Conservation (phyloP, 2,888 invertebrate species). For the Aspidiotus destructor region DNA sequence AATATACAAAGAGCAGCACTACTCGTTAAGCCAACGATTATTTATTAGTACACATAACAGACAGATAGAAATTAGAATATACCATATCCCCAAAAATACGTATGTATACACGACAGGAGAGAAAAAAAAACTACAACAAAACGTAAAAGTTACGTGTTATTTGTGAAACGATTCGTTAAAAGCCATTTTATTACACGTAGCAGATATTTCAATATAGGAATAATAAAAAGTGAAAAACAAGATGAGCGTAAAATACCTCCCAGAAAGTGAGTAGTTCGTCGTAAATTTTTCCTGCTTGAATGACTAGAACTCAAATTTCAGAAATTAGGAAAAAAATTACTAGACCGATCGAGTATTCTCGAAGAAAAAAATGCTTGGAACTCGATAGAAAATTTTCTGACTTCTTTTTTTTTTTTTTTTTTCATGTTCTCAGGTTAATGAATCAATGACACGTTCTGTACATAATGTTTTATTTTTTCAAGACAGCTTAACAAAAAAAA, state of each 20-base stretch:
- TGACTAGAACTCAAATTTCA: too few species aligned
- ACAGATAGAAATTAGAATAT: slow-evolving; percentile 24
- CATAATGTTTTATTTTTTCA: background rate
- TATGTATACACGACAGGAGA: too few species aligned
- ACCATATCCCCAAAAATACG: slow-evolving; percentile 16
- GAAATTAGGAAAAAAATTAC: too few species aligned
- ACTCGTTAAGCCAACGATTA: slow-evolving; percentile 16
- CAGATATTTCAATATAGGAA: background rate
- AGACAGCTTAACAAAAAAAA: background rate
- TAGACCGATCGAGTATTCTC: too few species aligned
- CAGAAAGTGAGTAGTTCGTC: too few species aligned
- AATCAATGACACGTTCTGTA: background rate
- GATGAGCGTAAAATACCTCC: too few species aligned
- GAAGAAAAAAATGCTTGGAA: too few species aligned
- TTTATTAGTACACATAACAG: slow-evolving; percentile 29
- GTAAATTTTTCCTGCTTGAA: too few species aligned
- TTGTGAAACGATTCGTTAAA: slow-evolving; percentile 24
- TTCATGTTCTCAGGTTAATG: background rate
- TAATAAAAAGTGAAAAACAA: too few species aligned
- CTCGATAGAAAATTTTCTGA: background rate
- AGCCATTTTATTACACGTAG: slow-evolving; percentile 27
- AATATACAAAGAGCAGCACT: slow-evolving; percentile 9
- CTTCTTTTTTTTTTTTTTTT: background rate
- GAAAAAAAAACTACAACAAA: slow-evolving; percentile 10
- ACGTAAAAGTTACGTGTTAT: slow-evolving; percentile 20